Percentiles rank a stretch among this genome's conserved stretches.
phyloP scores from a whole-genome alignment of 1,140 invertebrate species.

The Prorops nasuta region DNA sequence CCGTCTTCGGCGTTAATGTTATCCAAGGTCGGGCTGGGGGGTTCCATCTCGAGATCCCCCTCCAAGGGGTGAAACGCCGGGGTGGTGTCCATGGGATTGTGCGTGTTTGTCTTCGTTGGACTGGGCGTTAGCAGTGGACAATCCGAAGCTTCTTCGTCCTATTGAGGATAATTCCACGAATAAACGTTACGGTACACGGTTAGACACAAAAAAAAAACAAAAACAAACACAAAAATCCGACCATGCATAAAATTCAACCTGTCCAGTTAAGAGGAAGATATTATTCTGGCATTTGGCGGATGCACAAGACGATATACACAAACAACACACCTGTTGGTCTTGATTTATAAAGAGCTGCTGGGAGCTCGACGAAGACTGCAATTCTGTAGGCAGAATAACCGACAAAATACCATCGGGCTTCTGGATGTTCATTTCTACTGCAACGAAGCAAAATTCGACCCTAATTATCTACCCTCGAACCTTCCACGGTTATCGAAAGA shows the following conservation, averaged over 20 bases:
- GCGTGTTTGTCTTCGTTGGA: constrained; percentile 30
- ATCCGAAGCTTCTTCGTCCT: constrained; percentile 55
- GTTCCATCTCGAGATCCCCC: constrained; percentile 37
- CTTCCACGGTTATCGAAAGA: too few species aligned
- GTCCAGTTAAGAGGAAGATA: too few species aligned
- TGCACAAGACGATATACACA: too few species aligned
- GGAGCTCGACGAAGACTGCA: constrained; percentile 31
- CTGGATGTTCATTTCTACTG: constrained; percentile 30
- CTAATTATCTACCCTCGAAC: too few species aligned
- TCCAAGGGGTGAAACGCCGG: constrained; percentile 38
- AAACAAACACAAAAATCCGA: too few species aligned
- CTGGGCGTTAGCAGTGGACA: constrained; percentile 55
- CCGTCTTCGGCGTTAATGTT: constrained; percentile 50
- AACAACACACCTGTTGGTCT: constrained; percentile 36
- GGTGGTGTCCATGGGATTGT: constrained; percentile 19
- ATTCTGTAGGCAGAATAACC: constrained; percentile 30
- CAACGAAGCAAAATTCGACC: too few species aligned
- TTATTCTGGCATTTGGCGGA: too few species aligned
- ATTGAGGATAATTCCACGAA: constrained; percentile 10
- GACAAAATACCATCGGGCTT: constrained; percentile 35
- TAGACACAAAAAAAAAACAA: not conserved
- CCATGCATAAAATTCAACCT: too few species aligned
- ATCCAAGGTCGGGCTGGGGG: constrained; percentile 34
- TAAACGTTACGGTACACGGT: constrained; percentile 11
- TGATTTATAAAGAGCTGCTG: constrained; percentile 38